Conservation (phyloP, 2,888 invertebrate species). For the Agrochola macilenta region DNA sequence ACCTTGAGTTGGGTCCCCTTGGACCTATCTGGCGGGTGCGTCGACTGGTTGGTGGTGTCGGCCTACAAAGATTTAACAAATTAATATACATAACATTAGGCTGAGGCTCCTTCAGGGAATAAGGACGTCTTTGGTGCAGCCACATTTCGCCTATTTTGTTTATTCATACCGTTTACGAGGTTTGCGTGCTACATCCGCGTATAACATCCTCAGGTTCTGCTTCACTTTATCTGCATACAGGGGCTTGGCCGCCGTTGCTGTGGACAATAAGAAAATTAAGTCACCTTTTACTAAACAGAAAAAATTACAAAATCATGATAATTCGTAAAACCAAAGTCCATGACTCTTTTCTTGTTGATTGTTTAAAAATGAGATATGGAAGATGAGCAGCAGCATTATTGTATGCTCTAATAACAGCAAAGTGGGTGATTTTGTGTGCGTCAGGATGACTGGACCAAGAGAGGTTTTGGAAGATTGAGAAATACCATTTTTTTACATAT, state of each 20-base stretch:
- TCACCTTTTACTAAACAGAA: background rate
- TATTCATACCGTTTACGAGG: slow-evolving; percentile 75
- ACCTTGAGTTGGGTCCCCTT: slow-evolving; percentile 76
- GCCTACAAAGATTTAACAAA: slow-evolving; percentile 21
- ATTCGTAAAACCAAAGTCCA: background rate
- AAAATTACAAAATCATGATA: background rate
- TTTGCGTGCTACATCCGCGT: slow-evolving; percentile 84
- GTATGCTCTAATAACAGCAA: background rate
- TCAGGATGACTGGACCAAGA: too few relatives aligned
- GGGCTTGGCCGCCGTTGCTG: slow-evolving; percentile 75
- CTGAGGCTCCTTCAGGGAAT: too few relatives aligned
- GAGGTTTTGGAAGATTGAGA: too few relatives aligned
- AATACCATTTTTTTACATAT: too few relatives aligned
- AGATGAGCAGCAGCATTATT: background rate
- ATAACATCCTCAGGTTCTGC: slow-evolving; percentile 83
- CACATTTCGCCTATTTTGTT: background rate
- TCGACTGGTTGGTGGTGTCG: slow-evolving; percentile 65
- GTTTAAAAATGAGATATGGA: background rate
- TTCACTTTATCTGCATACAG: slow-evolving; percentile 87
- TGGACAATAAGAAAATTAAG: slow-evolving; percentile 34
- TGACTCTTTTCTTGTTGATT: background rate
- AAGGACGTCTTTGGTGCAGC: too few relatives aligned
- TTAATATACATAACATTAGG: background rate
- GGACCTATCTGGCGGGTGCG: slow-evolving; percentile 79
- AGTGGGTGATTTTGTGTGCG: background rate